Evolutionary conservation across 2,113 vertebrate genomes (phyloP).

Genomic region (Nothoprocta pentlandii): DNA sequence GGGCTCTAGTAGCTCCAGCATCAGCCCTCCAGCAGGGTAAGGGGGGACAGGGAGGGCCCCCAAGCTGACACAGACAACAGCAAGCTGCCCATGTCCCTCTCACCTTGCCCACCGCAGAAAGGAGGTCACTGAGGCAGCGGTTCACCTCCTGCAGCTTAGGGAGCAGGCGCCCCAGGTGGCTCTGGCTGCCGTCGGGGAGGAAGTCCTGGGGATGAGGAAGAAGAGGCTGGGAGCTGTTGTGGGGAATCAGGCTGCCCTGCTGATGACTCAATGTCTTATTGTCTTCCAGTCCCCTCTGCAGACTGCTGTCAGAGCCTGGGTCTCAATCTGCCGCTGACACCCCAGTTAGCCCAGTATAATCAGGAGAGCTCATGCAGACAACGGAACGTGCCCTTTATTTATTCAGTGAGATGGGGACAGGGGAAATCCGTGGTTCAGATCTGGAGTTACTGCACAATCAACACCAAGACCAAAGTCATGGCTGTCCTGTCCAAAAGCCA

Average conservation of each 20-base stretch:
- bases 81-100: slow-evolving; percentile 19
- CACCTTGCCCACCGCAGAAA: slow-evolving; percentile 85
- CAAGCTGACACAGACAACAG: neutral
- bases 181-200: slow-evolving; percentile 78
- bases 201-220: slow-evolving; percentile 78
- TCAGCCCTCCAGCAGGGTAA: neutral
- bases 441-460: neutral
- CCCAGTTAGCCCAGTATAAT: neutral
- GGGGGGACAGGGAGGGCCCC: neutral
- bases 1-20: neutral
- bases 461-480: too few relatives aligned
- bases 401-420: neutral
- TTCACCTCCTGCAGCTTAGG: slow-evolving; percentile 93
- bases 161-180: slow-evolving; percentile 81
- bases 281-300: neutral
- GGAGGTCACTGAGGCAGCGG: slow-evolving; percentile 88
- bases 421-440: neutral
- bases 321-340: neutral
- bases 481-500: neutral
- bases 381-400: neutral
- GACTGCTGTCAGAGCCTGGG: neutral
- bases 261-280: neutral
- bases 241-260: neutral
- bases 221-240: neutral
- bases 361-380: too few relatives aligned